Base-by-base conservation (phyloP, 2,888 invertebrate genomes). In the Synergus laeviventris region DNA sequence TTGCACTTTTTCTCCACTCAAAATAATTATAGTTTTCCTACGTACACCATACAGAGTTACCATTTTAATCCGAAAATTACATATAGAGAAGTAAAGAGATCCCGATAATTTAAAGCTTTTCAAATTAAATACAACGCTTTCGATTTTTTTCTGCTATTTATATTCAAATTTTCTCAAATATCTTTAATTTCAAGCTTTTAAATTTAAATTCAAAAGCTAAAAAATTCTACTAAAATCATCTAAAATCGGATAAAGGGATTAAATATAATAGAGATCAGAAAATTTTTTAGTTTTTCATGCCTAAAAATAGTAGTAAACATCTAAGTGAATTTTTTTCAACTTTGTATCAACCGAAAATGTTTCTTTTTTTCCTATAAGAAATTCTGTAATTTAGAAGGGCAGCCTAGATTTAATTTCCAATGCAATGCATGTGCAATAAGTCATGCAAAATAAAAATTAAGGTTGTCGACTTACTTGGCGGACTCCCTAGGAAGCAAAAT, bases 381-480 rank as follows among this genome's bases (percentile, higher is more conserved):
- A 49, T 49, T 8, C n/a, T 49, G n/a, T n/a, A 49, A n/a, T n/a
- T 49, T 49, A 8, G 8, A n/a, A 49, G 49, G 49, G 49, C 12
- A 56, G 21, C 1, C 4, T 21, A 56, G 1, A 21, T 12, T 21
- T 21, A n/a, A 39, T 36, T 59, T 39, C 9, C n/a, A 21, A 56
- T 38, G 39, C 60, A 54, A 14, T 24, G 42, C 42, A 59, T 74
- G 59, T 74, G 74, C 60, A 59, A 74, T 31, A 74, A 36, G 42
- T 59, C 56, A 74, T 70, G 70, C 70, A 70, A 70, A 70, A 70
- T 70, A 70, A 24, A 74, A 59, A 74, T 59, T 56, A 74, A 59
- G 76, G 75, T 82, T 80, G 81, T 83, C 84, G 87, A 93, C 93
- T 93, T 92, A 93, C 93, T 92, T 92, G 88, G 93, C 93, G 81